Evolutionary conservation across 2,888 invertebrate species (phyloP).

Genomic region (Microctonus aethiopoides): DNA sequence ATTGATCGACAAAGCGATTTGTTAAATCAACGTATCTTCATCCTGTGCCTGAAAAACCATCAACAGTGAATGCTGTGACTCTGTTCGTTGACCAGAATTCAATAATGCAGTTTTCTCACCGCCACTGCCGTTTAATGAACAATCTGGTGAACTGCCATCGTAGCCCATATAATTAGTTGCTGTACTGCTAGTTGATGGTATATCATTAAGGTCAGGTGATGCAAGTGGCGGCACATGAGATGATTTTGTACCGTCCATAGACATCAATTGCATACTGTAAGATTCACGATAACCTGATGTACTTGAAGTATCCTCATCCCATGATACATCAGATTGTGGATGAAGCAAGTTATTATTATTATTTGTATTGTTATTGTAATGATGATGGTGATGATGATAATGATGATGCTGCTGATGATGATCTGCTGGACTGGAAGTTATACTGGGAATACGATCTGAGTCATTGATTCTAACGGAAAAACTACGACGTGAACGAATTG

Average conservation of each 20-base stretch:
- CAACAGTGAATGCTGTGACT: conserved; percentile 81
- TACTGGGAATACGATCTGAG: conserved; percentile 29
- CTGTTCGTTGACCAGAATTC: conserved; percentile 69
- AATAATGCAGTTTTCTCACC: conserved; percentile 72
- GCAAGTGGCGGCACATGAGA: conserved; percentile 71
- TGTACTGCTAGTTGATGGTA: conserved; percentile 68
- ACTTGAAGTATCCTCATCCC: conserved; percentile 84
- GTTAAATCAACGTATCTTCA: conserved; percentile 86
- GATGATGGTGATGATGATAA: conserved; percentile 45
- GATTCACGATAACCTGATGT: conserved; percentile 87
- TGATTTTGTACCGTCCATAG: conserved; percentile 69
- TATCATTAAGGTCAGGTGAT: conserved; percentile 73
- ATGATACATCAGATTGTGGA: conserved; percentile 76
- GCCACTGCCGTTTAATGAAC: conserved; percentile 75
- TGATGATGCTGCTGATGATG: conserved; percentile 45
- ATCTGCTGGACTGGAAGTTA: conserved; percentile 27
- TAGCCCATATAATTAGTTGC: conserved; percentile 68
- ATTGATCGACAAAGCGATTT: conserved; percentile 5
- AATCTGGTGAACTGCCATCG: conserved; percentile 71
- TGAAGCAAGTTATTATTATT: conserved; percentile 50
- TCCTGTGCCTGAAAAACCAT: conserved; percentile 85
- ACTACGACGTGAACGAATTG: conserved; percentile 51
- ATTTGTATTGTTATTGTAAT: conserved; percentile 17
- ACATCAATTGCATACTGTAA: conserved; percentile 73
- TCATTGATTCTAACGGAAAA: conserved; percentile 50